Evolutionary conservation across 2,113 vertebrate genomes (phyloP).

Genomic region (Chunga burmeisteri): DNA sequence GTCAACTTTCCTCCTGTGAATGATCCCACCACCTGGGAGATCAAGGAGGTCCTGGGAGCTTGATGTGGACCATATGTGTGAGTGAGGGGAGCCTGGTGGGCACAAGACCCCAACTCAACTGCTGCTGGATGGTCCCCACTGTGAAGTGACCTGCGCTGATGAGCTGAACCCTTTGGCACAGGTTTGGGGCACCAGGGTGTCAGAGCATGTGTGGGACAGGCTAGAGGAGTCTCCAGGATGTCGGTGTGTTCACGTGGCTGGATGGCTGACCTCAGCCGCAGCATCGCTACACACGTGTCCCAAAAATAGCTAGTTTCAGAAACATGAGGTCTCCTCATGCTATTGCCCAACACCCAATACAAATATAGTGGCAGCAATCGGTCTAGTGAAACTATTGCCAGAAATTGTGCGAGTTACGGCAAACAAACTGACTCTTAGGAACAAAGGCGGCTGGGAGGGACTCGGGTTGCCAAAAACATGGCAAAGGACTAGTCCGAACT

Average conservation of each 20-base stretch:
- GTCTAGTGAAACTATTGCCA: background rate
- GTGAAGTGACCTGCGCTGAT: background rate
- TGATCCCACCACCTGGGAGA: background rate
- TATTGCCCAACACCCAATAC: background rate
- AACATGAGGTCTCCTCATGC: background rate
- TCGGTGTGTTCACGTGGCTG: accelerated
- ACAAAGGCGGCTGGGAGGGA: background rate
- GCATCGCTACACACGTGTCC: background rate
- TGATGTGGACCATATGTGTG: background rate
- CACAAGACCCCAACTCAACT: accelerated
- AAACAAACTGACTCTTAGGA: background rate
- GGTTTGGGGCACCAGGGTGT: background rate
- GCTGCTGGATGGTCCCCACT: background rate
- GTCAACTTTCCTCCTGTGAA: background rate
- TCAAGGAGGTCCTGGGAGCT: accelerated
- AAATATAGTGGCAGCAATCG: background rate
- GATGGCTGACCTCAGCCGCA: background rate
- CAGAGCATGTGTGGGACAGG: accelerated
- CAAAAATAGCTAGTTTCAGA: background rate
- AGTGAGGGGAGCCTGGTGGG: background rate
- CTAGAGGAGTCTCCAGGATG: background rate
- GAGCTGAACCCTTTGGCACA: background rate
- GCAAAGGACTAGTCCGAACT: background rate
- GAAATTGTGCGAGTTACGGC: background rate
- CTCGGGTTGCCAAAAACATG: background rate